phyloP scores from a whole-genome alignment of 1,140 invertebrate genomes.

The Habropoda laboriosa region DNA sequence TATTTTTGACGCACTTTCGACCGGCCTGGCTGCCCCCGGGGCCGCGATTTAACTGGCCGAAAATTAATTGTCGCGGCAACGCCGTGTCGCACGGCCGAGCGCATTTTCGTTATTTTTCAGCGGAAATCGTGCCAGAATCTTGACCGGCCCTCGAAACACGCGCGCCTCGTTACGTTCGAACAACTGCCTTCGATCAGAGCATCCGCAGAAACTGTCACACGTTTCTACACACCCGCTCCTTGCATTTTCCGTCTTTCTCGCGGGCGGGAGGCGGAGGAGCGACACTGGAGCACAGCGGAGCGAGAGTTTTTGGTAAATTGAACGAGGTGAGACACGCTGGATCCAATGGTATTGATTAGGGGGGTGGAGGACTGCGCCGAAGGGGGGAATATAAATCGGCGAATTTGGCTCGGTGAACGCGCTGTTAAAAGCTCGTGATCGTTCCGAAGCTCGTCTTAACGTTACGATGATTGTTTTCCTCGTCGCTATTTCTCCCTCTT shows the following conservation, averaged over 20 bases:
- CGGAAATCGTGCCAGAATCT: conserved; percentile 48
- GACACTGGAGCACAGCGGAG: too few species aligned
- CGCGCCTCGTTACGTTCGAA: neutral
- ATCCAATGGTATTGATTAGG: conserved; percentile 20
- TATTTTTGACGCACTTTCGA: conserved; percentile 73
- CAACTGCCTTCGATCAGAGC: neutral
- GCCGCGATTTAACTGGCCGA: conserved; percentile 72
- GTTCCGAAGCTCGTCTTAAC: neutral
- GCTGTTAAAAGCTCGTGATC: conserved; percentile 31
- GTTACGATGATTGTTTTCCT: conserved; percentile 1
- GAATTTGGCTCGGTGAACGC: neutral
- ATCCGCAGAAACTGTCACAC: neutral
- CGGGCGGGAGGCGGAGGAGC: too few species aligned
- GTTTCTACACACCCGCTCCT: too few species aligned
- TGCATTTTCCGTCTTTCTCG: too few species aligned
- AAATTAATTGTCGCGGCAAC: conserved; percentile 76
- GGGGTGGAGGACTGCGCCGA: too few species aligned
- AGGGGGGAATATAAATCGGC: conserved; percentile 21
- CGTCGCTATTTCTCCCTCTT: neutral
- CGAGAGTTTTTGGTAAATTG: neutral
- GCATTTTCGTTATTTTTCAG: conserved; percentile 67
- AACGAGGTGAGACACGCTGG: neutral
- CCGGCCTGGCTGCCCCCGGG: conserved; percentile 38
- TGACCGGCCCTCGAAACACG: neutral
- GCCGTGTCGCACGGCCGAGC: conserved; percentile 68